These are phyloP conservation scores for Hyperoplus lanceolatus DNA, from an alignment of 2,797 vertebrate species.

Conservation along the genomic window DNA sequence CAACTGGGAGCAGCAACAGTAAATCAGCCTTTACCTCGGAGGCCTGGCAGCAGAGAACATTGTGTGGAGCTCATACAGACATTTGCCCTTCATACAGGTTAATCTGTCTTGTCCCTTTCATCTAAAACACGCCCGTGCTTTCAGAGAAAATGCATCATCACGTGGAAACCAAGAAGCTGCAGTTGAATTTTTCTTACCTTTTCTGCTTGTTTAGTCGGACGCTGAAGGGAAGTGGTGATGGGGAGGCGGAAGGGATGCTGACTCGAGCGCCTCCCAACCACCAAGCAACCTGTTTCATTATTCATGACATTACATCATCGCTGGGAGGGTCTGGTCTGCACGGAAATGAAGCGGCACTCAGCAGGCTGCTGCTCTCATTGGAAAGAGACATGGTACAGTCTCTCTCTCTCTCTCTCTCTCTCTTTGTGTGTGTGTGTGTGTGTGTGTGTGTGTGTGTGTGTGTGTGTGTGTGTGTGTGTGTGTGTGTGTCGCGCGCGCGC, in stretches of 20 bases:
- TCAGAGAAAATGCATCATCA: neutral
- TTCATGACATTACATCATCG: constrained; percentile 85
- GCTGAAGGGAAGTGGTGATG: constrained; percentile 69
- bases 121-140: neutral
- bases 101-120: constrained; percentile 4
- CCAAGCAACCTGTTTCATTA: constrained; percentile 80
- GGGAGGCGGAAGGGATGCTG: constrained; percentile 77
- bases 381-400: constrained; percentile 37
- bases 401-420: constrained; percentile 21
- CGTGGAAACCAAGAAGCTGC: neutral
- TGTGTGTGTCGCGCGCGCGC: too few relatives aligned
- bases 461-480: too few relatives aligned
- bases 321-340: constrained; percentile 63
- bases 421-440: neutral
- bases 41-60: constrained; percentile 58
- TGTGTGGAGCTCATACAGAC: constrained; percentile 44
- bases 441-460: neutral
- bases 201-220: constrained; percentile 51
- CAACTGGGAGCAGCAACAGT: constrained; percentile 63
- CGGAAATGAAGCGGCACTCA: constrained; percentile 43
- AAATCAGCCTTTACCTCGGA: constrained; percentile 51
- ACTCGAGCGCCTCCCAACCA: constrained; percentile 78
- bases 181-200: constrained; percentile 74
- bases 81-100: constrained; percentile 57
- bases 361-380: constrained; percentile 64